Base-by-base conservation (phyloP, 2,888 invertebrate genomes). In the Agriopis marginaria region DNA sequence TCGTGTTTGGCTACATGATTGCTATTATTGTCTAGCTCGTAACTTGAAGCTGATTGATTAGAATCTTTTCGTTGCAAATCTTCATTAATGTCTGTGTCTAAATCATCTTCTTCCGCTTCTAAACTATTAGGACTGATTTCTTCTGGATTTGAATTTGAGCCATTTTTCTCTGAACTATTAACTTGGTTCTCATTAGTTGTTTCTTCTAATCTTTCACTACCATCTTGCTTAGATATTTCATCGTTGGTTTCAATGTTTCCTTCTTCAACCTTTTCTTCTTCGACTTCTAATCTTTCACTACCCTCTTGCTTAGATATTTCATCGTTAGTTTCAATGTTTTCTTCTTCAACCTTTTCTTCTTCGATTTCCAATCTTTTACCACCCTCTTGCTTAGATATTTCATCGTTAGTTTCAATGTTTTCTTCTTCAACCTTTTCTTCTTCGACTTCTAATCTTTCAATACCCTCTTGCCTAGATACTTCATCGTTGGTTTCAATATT, bases 1-100 rank as follows among this genome's bases (percentile, higher is more conserved):
- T 62, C 62, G 10, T 17, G 61, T 56, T 69, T 69, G 7, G 23
- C 53, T 42, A 77, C 73, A 44, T 79, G 60, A 53, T 63, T 66
- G n/a, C 59, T 68, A 14, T 69, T 70, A 50, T 54, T 70, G 32
- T 70, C 70, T 45, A 63, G 9, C 14, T 66, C 69, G 14, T 67
- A 54, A n/a, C 54, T 66, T 12, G 70, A 60, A 23, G 45, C 40
- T 42, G 62, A 68, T 68, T 59, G 56, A 39, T 68, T 65, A 11
- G 69, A 70, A 53, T 53, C 65, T 60, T 70, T 59, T 55, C 56
- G 42, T 55, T 51, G 40, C 11, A 12, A 10, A 11, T 51, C 44
- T 56, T 73, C 61, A n/a, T 6, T 49, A n/a, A 58, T 54, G 23
- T 32, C 58, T 44, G 56, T 45, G 7, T 67, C 59, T 14, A 58